Percentiles rank a stretch among this genome's conserved stretches.
These are phyloP conservation scores for Aeoliscus strigatus DNA, from an alignment of 2,797 vertebrate species.

Conservation along the genomic window DNA sequence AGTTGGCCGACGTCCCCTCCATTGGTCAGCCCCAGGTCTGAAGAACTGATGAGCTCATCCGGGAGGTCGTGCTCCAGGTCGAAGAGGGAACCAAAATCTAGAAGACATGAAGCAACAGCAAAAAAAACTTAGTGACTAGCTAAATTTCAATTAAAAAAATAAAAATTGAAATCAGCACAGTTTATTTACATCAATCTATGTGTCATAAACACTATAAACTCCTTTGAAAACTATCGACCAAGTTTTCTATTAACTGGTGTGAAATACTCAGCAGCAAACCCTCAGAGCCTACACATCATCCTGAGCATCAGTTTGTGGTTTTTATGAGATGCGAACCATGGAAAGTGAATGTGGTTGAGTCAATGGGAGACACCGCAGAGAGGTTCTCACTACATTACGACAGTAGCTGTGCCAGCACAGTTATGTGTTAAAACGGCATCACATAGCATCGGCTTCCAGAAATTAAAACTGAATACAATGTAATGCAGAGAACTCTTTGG, in stretches of 20 bases:
- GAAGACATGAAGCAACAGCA: neutral
- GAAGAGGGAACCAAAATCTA: conserved; percentile 15
- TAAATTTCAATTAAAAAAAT: conserved; percentile 2
- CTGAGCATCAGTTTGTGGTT: conserved; percentile 49
- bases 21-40: conserved; percentile 88
- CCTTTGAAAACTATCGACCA: conserved; percentile 4
- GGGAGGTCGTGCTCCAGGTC: too few relatives aligned
- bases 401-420: conserved; percentile 36
- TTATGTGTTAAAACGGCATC: neutral
- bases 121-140: conserved; percentile 4
- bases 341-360: conserved; percentile 37
- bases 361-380: conserved; percentile 57
- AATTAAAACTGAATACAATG: too few relatives aligned
- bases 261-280: too few relatives aligned
- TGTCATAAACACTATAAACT: neutral
- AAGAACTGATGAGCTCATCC: conserved; percentile 84
- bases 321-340: conserved; percentile 54
- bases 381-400: conserved; percentile 47
- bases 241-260: too few relatives aligned
- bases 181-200: too few relatives aligned
- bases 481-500: too few relatives aligned
- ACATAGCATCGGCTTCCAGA: too few relatives aligned
- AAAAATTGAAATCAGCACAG: neutral
- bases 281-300: conserved; percentile 29
- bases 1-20: conserved; percentile 87